Evolutionary conservation across 2,888 invertebrate species (phyloP).

Genomic region (Anthrax anthrax): DNA sequence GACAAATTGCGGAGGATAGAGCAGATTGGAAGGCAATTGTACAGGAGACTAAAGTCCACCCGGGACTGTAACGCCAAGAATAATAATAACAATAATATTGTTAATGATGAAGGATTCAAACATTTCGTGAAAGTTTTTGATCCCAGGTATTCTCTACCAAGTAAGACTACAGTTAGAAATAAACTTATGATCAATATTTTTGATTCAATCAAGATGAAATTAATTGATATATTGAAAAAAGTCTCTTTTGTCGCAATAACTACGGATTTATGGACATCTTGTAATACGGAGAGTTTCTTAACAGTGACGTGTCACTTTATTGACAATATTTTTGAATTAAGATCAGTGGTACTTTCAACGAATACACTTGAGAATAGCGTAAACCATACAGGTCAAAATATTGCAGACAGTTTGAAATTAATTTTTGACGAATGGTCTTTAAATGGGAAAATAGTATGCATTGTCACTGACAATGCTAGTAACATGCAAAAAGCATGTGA

Average conservation of each 20-base stretch:
- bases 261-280: constrained; percentile 17
- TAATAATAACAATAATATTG: too few species aligned
- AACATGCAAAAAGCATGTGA: too few species aligned
- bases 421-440: too few species aligned
- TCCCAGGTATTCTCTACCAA: constrained; percentile 18
- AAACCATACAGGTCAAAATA: neutral
- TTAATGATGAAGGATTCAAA: constrained; percentile 20
- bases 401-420: neutral
- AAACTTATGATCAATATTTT: neutral
- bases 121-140: constrained; percentile 17
- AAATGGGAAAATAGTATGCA: too few species aligned
- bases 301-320: constrained; percentile 2
- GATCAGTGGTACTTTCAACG: neutral
- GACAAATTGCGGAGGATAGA: too few species aligned
- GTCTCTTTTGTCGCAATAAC: constrained; percentile 12
- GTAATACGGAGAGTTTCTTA: neutral
- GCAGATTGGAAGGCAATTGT: too few species aligned
- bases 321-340: neutral
- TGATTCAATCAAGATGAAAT: constrained; percentile 12
- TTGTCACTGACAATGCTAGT: too few species aligned
- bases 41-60: too few species aligned
- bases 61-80: too few species aligned
- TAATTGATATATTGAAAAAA: constrained; percentile 9
- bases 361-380: neutral
- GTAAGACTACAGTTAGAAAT: constrained; percentile 16